These are phyloP conservation scores for Crocuta crocuta DNA, from an alignment of 2,113 vertebrate species.

Conservation along the genomic window DNA sequence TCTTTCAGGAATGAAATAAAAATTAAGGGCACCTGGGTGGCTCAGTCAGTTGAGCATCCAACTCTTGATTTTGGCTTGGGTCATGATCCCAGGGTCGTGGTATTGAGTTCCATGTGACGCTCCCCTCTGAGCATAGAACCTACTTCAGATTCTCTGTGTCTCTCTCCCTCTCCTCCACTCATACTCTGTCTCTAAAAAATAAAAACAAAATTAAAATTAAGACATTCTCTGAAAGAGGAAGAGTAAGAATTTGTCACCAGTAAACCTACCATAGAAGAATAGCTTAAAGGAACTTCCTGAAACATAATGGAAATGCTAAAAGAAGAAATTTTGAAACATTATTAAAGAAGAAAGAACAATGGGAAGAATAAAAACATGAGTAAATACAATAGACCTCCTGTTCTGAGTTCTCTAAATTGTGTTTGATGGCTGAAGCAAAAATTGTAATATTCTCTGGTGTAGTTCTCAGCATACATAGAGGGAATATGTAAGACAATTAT, in stretches of 20 bases:
- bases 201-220: neutral
- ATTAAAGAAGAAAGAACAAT: neutral
- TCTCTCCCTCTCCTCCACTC: too few species aligned
- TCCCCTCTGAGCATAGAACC: too few species aligned
- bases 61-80: too few species aligned
- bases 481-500: neutral
- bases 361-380: neutral
- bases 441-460: neutral
- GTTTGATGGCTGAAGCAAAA: neutral
- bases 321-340: neutral
- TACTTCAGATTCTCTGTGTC: too few species aligned
- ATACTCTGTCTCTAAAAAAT: too few species aligned
- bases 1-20: neutral
- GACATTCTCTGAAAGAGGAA: neutral
- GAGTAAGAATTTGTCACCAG: neutral
- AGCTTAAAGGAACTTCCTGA: neutral
- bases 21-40: neutral
- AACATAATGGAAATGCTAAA: neutral
- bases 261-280: neutral
- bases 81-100: too few species aligned
- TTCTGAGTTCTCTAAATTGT: neutral
- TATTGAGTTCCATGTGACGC: too few species aligned
- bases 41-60: too few species aligned
- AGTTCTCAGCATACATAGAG: neutral
- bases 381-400: neutral